Evolutionary conservation across 2,113 vertebrate genomes (phyloP).

Genomic region (Cisticola juncidis): DNA sequence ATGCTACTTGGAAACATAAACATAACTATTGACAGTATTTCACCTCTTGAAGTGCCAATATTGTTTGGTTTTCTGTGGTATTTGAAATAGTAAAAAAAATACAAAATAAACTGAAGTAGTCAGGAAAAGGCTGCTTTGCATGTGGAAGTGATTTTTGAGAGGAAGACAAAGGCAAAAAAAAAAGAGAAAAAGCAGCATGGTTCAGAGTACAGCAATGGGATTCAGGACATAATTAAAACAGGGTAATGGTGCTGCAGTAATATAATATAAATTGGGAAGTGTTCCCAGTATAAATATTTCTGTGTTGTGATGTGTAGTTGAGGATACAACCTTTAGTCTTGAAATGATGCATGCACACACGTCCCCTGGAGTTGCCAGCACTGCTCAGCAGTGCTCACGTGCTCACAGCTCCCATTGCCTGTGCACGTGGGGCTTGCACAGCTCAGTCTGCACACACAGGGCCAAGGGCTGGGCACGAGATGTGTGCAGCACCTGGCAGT

Average conservation of each 20-base stretch:
- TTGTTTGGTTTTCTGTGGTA: background rate
- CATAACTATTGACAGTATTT: background rate
- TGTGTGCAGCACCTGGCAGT: background rate
- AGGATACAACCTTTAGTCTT: background rate
- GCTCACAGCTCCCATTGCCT: rapidly evolving
- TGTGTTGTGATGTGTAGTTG: background rate
- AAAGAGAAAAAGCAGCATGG: background rate
- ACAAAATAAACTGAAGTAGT: background rate
- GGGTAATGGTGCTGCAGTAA: background rate
- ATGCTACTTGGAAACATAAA: background rate
- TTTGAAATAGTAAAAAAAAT: background rate
- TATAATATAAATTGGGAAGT: background rate
- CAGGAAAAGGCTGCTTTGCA: background rate
- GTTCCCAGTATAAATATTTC: background rate
- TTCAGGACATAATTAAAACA: background rate
- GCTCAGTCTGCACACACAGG: rapidly evolving
- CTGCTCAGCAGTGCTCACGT: background rate
- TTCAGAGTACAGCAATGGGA: background rate
- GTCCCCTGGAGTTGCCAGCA: background rate
- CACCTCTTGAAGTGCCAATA: background rate
- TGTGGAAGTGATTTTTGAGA: background rate
- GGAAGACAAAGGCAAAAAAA: background rate
- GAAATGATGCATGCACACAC: background rate
- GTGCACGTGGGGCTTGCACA: rapidly evolving
- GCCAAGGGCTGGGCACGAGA: background rate